Base-by-base conservation (phyloP, 2,797 vertebrate genomes). In the Dromococcyx pavoninus region DNA sequence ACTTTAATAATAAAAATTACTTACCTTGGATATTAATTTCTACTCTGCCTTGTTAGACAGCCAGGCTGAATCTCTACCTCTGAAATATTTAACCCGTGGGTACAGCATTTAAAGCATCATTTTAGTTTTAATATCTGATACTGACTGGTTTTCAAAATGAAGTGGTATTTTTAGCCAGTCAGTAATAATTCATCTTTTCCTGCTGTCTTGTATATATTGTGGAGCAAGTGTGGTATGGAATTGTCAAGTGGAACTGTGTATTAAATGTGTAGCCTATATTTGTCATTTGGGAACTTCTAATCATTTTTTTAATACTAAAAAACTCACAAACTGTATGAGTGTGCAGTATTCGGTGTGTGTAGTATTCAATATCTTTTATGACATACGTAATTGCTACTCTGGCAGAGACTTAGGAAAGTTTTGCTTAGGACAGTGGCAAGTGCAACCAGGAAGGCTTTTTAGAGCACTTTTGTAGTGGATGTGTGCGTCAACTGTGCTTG, bases 71-170 rank as follows among this genome's bases (percentile, higher is more conserved):
- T 91, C 28, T 41, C 56, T 37, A 39, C 18, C 57, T 90, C 79
- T 86, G 88, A 84, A 92, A 83, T 84, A 25, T 39, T 76, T 76
- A 69, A 74, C 56, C 66, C 27, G 17, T 61, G 24, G 48, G 86
- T 70, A 43, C 43, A 71, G 66, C 43, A 93, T 75, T 92, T 79
- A 94, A 95, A 96, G 10, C 32, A 69, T 76, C 30, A 5, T 43
- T 92, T 83, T 41, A 57, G 28, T 93, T 96, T 89, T 94, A 71
- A 56, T 93, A 51, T 82, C n/a, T 66, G 75, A 67, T 78, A 61
- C 32, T 77, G 61, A 87, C 77, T 0, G 0, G 48, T 77, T 97
- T 96, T 96, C 80, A 93, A 30, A 96, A 70, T 74, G 25, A 93
- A 93, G 44, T 86, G 22, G 4, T 80, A 56, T 88, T 91, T 92